These are phyloP conservation scores for Folsomia manolachei DNA, from an alignment of 2,888 invertebrate genomes.

Conservation along the genomic window DNA sequence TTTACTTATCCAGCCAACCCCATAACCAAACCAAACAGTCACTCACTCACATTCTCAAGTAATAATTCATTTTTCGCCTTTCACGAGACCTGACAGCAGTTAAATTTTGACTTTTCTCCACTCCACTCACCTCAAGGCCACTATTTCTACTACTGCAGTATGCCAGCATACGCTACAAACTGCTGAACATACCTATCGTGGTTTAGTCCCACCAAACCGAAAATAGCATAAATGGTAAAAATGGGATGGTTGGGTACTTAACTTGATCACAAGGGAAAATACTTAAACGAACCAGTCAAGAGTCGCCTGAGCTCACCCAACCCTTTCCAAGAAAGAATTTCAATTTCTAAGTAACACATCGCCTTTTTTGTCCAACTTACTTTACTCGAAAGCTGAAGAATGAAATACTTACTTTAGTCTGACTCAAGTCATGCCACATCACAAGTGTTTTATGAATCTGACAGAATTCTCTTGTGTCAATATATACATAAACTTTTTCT, in stretches of 20 bases:
- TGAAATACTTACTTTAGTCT: not conserved
- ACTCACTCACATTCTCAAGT: conserved; percentile 3
- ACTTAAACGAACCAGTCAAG: not conserved
- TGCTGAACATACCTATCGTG: too few species aligned
- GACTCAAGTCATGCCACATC: not conserved
- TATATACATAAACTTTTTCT: not conserved
- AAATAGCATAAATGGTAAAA: not conserved
- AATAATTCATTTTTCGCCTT: conserved; percentile 20
- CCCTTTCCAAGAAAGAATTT: conserved; percentile 2
- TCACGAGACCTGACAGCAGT: conserved; percentile 2
- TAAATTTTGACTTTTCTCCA: not conserved
- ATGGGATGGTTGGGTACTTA: conserved; percentile 4
- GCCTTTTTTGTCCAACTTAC: not conserved
- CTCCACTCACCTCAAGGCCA: too few species aligned
- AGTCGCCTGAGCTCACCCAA: not conserved
- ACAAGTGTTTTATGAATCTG: conserved; percentile 1
- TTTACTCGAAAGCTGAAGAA: not conserved
- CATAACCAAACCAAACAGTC: too few species aligned
- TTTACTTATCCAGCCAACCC: not conserved
- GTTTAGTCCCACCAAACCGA: too few species aligned
- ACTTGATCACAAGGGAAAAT: conserved; percentile 14
- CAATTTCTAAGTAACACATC: conserved; percentile 18
- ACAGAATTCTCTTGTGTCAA: not conserved
- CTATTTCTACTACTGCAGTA: not conserved
- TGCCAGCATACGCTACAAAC: too few species aligned